phyloP scores from a whole-genome alignment of 2,797 vertebrate genomes.

The Echiichthys vipera region DNA sequence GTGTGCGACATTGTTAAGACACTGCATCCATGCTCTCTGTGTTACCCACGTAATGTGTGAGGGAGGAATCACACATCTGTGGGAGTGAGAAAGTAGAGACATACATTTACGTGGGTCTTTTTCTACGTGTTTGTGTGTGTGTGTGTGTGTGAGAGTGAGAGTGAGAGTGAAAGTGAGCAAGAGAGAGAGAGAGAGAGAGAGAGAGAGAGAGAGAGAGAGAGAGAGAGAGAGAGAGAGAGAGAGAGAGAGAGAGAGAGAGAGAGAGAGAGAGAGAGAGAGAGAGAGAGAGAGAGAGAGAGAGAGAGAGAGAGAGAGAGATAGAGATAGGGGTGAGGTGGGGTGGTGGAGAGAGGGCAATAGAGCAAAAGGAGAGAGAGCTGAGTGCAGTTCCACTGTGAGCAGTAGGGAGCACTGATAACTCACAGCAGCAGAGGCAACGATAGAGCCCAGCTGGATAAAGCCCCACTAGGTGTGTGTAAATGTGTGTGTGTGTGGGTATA shows the following conservation, averaged over 20 bases:
- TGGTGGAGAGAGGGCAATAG: too few species aligned
- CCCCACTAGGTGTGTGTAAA: slow-evolving; percentile 21
- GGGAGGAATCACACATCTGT: slow-evolving; percentile 36
- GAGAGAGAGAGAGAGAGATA: too few species aligned
- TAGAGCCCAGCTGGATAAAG: slow-evolving; percentile 46
- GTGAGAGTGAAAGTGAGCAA: background rate
- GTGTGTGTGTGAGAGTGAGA: slow-evolving; percentile 1
- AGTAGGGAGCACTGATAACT: slow-evolving; percentile 74
- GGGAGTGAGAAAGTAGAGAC: slow-evolving; percentile 32
- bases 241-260: too few species aligned
- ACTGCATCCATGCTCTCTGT: slow-evolving; percentile 23
- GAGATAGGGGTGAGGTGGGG: too few species aligned
- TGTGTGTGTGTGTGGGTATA: slow-evolving; percentile 5
- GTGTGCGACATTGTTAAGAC: slow-evolving; percentile 19
- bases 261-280: too few species aligned
- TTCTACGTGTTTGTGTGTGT: background rate
- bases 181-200: background rate
- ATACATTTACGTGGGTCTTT: slow-evolving; percentile 4
- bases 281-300: too few species aligned
- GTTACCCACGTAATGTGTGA: slow-evolving; percentile 32
- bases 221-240: too few species aligned
- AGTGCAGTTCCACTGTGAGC: slow-evolving; percentile 72
- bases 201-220: too few species aligned
- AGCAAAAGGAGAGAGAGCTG: too few species aligned
- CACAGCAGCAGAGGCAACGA: slow-evolving; percentile 54